Evolutionary conservation across 2,888 invertebrate species (phyloP).

Genomic region (Matsumyia berberina): DNA sequence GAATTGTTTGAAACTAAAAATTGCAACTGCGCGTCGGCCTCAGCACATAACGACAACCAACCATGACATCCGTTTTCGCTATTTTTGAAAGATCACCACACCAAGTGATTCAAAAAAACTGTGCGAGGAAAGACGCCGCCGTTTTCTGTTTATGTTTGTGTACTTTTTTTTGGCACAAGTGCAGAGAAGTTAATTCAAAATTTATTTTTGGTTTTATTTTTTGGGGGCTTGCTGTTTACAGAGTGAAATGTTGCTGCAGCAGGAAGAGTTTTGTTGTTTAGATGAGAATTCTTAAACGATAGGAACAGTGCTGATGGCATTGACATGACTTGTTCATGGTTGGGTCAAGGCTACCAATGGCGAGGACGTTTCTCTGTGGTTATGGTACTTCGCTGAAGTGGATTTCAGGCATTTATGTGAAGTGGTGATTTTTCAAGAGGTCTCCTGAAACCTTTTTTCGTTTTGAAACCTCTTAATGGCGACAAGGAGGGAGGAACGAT

Average conservation of each 20-base stretch:
- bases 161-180: not conserved
- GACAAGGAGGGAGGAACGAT: too few species aligned
- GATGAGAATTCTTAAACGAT: not conserved
- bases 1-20: not conserved
- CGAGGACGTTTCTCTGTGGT: not conserved
- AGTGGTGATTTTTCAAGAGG: not conserved
- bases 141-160: not conserved
- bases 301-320: not conserved
- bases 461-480: not conserved
- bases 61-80: slow-evolving; percentile 29
- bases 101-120: not conserved
- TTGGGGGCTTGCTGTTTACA: slow-evolving; percentile 11
- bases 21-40: not conserved
- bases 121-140: slow-evolving; percentile 1
- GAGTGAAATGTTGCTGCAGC: not conserved
- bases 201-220: slow-evolving; percentile 16
- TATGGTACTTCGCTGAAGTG: not conserved
- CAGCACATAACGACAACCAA: not conserved
- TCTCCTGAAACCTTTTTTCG: not conserved
- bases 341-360: not conserved
- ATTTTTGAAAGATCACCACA: slow-evolving; percentile 23
- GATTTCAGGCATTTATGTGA: not conserved
- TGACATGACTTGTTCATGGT: not conserved
- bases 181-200: not conserved
- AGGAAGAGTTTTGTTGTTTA: not conserved